Base-by-base conservation (phyloP, 2,113 vertebrate species). In the Anoura caudifer region DNA sequence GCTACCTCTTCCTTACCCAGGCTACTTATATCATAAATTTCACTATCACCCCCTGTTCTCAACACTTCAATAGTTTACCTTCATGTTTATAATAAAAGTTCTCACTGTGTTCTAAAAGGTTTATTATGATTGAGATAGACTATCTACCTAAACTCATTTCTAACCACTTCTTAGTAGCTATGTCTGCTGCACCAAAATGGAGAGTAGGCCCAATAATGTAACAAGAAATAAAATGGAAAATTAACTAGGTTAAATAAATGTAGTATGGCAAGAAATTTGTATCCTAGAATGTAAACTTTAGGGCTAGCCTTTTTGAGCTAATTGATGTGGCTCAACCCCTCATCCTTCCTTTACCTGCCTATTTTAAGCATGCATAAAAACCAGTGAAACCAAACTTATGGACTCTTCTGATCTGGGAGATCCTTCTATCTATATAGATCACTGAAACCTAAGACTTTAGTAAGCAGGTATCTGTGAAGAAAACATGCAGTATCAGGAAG, bases 111-210 rank as follows among this genome's bases (percentile, higher is more conserved):
- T 65, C 36, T 47, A 31, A 20, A 81, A 28, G 1, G 22, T 87
- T 50, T 43, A 75, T 45, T 70, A 52, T 61, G 4, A 73, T 73
- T 24, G 59, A 90, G 26, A 61, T 61, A 61, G 36, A 72, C n/a
- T 93, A 36, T 8, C 8, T n/a, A 22, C 82, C 16, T 56, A 75
- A 87, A 82, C 10, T 38, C 31, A 82, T 72, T 80, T 85, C 4
- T 0, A 76, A 59, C 7, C 28, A 81, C 2, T 47, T 56, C 67
- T 45, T 19, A 65, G 9, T 19, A 72, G 33, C 5, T 54, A 11
- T 11, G 4, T 70, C 1, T 36, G 12, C 10, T n/a, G 0, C 14
- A 61, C 3, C 10, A 0, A 91, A 79, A 67, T 26, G 33, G 38
- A 45, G 14, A 94, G 24, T 84, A 69, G 31, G 7, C 1, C 4